Evolutionary conservation across 2,888 invertebrate genomes (phyloP).

Genomic region (Papilio protenor): DNA sequence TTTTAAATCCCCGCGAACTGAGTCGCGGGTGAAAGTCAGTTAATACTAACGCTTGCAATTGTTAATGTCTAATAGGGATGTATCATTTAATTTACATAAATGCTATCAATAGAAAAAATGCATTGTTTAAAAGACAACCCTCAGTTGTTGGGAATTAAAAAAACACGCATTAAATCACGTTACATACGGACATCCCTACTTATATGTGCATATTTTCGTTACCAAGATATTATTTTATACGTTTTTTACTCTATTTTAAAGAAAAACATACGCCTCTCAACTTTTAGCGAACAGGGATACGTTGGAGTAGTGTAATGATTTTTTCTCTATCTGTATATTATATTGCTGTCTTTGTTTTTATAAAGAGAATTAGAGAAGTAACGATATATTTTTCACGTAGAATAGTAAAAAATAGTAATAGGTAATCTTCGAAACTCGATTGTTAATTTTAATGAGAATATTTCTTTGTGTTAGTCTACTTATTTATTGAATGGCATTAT

Average conservation of each 20-base stretch:
- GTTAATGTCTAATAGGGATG: neutral
- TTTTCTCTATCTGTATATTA: neutral
- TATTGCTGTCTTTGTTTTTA: neutral
- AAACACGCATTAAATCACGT: slow-evolving; percentile 18
- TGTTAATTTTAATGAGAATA: no score
- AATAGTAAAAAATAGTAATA: no score
- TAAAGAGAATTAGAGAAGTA: no score
- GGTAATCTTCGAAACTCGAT: no score
- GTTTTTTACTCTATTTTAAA: slow-evolving; percentile 53
- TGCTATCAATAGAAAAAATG: slow-evolving; percentile 8
- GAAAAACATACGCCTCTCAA: slow-evolving; percentile 65
- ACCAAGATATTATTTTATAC: slow-evolving; percentile 55
- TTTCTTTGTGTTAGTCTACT: no score
- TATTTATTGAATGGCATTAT: no score
- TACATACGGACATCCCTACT: slow-evolving; percentile 28
- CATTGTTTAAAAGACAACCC: slow-evolving; percentile 24
- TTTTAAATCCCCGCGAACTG: no score
- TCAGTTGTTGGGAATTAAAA: slow-evolving; percentile 23
- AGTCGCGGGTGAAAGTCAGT: no score
- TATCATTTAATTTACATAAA: neutral
- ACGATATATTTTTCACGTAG: neutral
- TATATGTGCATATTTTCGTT: slow-evolving; percentile 32
- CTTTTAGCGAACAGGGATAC: slow-evolving; percentile 55
- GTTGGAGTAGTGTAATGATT: slow-evolving; percentile 50
- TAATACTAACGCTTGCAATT: neutral